phyloP scores from a whole-genome alignment of 2,888 invertebrate genomes.

The Himalopsyche japonica region DNA sequence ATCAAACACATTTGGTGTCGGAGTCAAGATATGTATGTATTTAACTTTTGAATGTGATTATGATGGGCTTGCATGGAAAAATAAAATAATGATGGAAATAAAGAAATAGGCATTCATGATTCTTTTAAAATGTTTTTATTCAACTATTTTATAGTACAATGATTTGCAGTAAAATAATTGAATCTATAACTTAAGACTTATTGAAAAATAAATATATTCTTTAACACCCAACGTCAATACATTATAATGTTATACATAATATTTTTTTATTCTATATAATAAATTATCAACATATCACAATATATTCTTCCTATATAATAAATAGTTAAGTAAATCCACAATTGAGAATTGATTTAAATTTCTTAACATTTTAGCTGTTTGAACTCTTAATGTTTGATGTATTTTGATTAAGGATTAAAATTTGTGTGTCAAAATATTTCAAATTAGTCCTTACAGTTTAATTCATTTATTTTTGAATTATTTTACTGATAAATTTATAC shows the following conservation, averaged over 20 bases:
- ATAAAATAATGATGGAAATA: background rate
- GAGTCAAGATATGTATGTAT: no score
- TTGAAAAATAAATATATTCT: background rate
- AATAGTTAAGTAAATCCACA: background rate
- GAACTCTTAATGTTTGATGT: background rate
- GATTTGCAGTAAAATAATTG: constrained; percentile 5
- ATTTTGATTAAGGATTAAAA: no score
- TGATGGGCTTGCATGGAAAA: no score
- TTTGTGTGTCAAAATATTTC: no score
- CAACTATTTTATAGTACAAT: background rate
- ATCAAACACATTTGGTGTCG: no score
- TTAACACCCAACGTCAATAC: background rate
- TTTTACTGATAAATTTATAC: no score
- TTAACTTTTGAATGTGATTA: no score
- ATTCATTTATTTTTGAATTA: no score
- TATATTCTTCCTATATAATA: background rate
- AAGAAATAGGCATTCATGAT: background rate
- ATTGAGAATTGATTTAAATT: background rate
- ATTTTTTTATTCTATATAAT: background rate
- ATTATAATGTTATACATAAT: background rate
- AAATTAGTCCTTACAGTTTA: no score
- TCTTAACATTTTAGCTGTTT: background rate
- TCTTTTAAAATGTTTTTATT: background rate
- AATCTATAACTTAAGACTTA: background rate
- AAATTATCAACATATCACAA: constrained; percentile 11